Evolutionary conservation across 1,140 invertebrate genomes (phyloP).

Genomic region (Mylabris phalerata): DNA sequence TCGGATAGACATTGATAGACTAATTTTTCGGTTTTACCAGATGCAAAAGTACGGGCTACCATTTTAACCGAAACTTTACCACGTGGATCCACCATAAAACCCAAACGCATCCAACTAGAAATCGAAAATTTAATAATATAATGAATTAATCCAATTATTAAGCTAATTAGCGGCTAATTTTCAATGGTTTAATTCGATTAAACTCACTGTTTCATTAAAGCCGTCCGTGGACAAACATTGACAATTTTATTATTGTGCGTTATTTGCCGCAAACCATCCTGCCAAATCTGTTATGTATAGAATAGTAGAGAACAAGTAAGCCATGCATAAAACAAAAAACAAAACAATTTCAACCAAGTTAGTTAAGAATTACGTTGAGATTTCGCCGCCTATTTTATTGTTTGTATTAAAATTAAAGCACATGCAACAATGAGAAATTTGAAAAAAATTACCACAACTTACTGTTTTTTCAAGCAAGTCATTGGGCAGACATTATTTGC

Average conservation of each 20-base stretch:
- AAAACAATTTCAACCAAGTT: background rate
- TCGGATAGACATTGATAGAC: slow-evolving; percentile 96
- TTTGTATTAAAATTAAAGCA: too few relatives aligned
- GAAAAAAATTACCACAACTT: slow-evolving; percentile 51
- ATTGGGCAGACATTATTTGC: slow-evolving; percentile 98
- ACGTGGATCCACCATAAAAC: slow-evolving; percentile 85
- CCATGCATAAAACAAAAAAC: slow-evolving; percentile 35
- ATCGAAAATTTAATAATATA: background rate
- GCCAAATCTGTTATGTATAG: slow-evolving; percentile 72
- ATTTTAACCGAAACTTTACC: slow-evolving; percentile 97
- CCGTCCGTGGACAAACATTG: slow-evolving; percentile 92
- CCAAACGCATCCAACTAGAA: slow-evolving; percentile 94
- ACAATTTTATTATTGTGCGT: slow-evolving; percentile 97
- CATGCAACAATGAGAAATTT: background rate
- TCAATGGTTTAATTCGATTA: too few relatives aligned
- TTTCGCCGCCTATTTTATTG: too few relatives aligned
- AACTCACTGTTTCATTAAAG: slow-evolving; percentile 97
- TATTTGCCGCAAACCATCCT: slow-evolving; percentile 76
- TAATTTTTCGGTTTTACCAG: slow-evolving; percentile 95
- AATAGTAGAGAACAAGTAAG: slow-evolving; percentile 18
- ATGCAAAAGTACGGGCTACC: slow-evolving; percentile 95
- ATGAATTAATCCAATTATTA: too few relatives aligned
- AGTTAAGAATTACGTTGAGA: too few relatives aligned
- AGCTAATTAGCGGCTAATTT: too few relatives aligned
- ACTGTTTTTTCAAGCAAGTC: slow-evolving; percentile 99